These are phyloP conservation scores for Cryptomyrus ogoouensis DNA, from an alignment of 2,113 vertebrate species.

Conservation along the genomic window DNA sequence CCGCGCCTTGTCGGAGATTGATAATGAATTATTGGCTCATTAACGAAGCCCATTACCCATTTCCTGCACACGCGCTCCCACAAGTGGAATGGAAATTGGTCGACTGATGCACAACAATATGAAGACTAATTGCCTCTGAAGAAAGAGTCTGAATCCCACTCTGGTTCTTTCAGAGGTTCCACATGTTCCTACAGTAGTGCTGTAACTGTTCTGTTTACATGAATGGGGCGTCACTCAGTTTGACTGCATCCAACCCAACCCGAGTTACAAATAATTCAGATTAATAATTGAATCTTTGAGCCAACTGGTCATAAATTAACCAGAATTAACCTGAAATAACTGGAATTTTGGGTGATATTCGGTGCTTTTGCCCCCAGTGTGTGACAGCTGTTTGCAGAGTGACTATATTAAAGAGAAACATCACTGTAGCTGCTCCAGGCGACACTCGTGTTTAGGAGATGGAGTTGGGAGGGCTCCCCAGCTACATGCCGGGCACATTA, in stretches of 20 bases:
- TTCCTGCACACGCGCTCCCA: conserved; percentile 63
- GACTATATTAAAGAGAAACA: background rate
- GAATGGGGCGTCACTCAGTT: background rate
- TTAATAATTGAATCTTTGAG: background rate
- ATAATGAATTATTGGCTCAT: conserved; percentile 74
- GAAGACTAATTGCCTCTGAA: conserved; percentile 71
- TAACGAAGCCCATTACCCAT: conserved; percentile 71
- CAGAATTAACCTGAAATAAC: background rate
- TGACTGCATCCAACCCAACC: background rate
- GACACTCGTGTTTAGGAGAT: background rate
- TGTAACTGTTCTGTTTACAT: background rate
- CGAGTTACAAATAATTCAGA: background rate
- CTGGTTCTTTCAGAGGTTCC: conserved; percentile 48
- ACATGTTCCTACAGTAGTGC: conserved; percentile 48
- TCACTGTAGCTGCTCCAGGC: background rate
- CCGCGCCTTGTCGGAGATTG: conserved; percentile 60
- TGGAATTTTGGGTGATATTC: background rate
- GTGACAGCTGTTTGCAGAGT: background rate
- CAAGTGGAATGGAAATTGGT: conserved; percentile 56
- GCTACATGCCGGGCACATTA: background rate
- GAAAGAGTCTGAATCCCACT: conserved; percentile 51
- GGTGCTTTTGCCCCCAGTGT: background rate
- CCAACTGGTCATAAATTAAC: background rate
- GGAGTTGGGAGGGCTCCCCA: background rate
- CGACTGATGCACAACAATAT: conserved; percentile 66